Base-by-base conservation (phyloP, 2,797 vertebrate genomes). In the Cyprinella venusta region DNA sequence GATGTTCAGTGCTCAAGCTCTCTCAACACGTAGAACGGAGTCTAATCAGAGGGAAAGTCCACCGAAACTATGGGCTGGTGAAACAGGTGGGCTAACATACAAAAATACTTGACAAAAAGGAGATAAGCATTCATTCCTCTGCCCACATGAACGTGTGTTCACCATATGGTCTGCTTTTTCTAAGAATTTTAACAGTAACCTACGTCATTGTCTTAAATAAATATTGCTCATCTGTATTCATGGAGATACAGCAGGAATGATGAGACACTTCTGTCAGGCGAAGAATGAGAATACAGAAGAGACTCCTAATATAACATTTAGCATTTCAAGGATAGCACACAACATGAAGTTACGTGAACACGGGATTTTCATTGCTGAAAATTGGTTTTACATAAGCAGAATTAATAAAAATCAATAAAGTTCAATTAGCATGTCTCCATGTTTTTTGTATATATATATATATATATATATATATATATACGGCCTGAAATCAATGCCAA, bases 101-200 rank as follows among this genome's bases (percentile, higher is more conserved):
- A 18, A 76, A 77, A 77, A 21, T 74, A 76, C 56, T 81, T 54
- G 26, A 68, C 30, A 69, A 71, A 33, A 45, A 61, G n/a, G 3
- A 76, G 71, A 87, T 87, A 83, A 83, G 65, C 48, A 13, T 76
- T 83, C 38, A 45, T 59, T 74, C 65, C 8, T 64, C 56, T 82
- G 15, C 36, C 74, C 72, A 69, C 80, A 76, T 82, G 13, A 56
- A 74, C 75, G 63, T 1, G 19, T 52, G 42, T 82, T 83, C 38
- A 77, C 54, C 69, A 61, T 54, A 40, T 67, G 76, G 45, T 83
- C 45, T 64, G 64, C n/a, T 67, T 76, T 67, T 63, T 74, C 72
- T 21, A 67, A 77, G 71, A 70, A 16, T 81, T 83, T 83, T 63
- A 83, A 69, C 77, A 77, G 67, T n/a, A 42, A 50, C 71, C 26